These are phyloP conservation scores for Suricata suricatta DNA, from an alignment of 2,113 vertebrate species.

Conservation along the genomic window DNA sequence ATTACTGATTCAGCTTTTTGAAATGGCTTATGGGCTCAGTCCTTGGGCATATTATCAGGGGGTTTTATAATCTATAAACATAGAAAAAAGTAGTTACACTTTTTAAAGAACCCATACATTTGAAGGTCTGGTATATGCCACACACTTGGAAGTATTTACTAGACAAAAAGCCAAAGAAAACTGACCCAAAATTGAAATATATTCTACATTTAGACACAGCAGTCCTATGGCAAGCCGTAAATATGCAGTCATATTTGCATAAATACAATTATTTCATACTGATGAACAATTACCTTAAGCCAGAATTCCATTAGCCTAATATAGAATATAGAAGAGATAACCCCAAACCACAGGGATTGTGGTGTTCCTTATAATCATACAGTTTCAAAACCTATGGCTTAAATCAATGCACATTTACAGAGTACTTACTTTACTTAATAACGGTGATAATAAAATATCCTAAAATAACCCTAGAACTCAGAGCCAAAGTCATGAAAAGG, in stretches of 20 bases:
- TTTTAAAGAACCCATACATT: background rate
- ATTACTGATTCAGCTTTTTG: background rate
- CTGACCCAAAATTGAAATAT: background rate
- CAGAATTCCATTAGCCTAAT: background rate
- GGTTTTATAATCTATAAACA: background rate
- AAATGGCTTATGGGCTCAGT: background rate
- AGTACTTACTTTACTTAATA: background rate
- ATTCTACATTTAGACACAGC: background rate
- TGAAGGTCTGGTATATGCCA: background rate
- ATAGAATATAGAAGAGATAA: background rate
- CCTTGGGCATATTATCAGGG: background rate
- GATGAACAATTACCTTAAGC: background rate
- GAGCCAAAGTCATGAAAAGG: background rate
- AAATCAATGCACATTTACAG: background rate
- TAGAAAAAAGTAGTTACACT: background rate
- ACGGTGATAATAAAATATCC: background rate
- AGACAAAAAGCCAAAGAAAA: background rate
- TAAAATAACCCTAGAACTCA: background rate
- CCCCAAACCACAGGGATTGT: background rate
- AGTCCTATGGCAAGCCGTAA: background rate
- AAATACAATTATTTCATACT: background rate
- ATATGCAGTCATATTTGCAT: background rate
- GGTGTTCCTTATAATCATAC: background rate
- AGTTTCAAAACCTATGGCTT: background rate
- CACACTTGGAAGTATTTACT: background rate